Evolutionary conservation across 2,888 invertebrate genomes (phyloP).

Genomic region (Coleophora deauratella): DNA sequence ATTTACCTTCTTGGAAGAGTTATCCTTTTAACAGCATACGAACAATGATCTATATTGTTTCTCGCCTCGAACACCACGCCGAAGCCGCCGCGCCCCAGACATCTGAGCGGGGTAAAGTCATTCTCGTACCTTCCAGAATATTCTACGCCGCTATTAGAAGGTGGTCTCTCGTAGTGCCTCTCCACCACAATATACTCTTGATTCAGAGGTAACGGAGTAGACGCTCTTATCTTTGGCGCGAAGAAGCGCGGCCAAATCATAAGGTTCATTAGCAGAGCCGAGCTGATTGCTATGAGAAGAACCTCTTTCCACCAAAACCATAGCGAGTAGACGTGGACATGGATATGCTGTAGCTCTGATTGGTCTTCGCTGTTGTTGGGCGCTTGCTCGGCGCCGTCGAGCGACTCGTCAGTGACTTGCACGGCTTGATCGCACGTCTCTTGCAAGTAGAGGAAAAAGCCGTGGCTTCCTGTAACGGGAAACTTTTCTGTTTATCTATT

Average conservation of each 20-base stretch:
- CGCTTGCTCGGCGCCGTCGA: not conserved
- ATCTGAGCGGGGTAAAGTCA: conserved; percentile 88
- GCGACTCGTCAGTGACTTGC: conserved; percentile 36
- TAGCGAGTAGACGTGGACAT: conserved; percentile 81
- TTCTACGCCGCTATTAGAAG: conserved; percentile 30
- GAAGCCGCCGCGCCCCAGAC: conserved; percentile 93
- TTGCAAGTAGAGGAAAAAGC: conserved; percentile 82
- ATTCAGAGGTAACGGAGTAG: conserved; percentile 37
- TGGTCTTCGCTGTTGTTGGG: conserved; percentile 47
- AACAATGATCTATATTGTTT: conserved; percentile 94
- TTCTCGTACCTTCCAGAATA: conserved; percentile 81
- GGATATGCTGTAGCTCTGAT: conserved; percentile 75
- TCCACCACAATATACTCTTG: conserved; percentile 53
- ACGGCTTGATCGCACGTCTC: conserved; percentile 64
- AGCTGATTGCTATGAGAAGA: conserved; percentile 81
- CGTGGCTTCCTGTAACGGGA: conserved; percentile 79
- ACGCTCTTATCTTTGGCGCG: conserved; percentile 34
- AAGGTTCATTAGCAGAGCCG: conserved; percentile 80
- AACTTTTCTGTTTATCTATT: too few relatives aligned
- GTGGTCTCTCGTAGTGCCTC: conserved; percentile 39
- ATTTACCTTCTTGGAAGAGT: conserved; percentile 83
- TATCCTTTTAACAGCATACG: conserved; percentile 96
- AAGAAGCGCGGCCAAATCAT: conserved; percentile 74
- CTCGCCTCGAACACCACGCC: conserved; percentile 96
- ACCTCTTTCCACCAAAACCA: conserved; percentile 91